Evolutionary conservation across 35 echinoderm and acorn worm genomes (phyloP), one percentile per base, ranked within the genome.

Genomic region (Stichopus chloronotus): DNA sequence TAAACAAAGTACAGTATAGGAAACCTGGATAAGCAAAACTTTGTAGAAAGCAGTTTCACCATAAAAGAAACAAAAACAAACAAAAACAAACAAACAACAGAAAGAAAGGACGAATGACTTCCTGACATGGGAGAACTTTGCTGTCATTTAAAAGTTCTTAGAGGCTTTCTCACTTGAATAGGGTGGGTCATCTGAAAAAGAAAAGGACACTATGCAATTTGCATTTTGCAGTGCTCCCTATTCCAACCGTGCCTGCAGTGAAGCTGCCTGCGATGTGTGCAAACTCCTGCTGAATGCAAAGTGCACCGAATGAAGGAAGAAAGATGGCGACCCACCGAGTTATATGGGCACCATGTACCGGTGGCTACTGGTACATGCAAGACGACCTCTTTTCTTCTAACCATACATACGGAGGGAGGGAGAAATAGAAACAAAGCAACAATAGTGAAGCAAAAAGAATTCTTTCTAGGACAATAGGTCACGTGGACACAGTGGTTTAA

Each of bases 211-310:
- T 65, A 65, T 65, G 61, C 69, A n/a, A 1, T 74, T 74, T 74
- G 69, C 69, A n/a, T 74, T 74, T 74, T 74, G 20, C 22, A 74
- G 69, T 20, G 69, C 22, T 20, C 69, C 7, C 19, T 74, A 14
- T n/a, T 74, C 69, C 19, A 74, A 16, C 19, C 17, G 6, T 16
- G 17, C 19, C 69, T n/a, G 69, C 69, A 74, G 69, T 74, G 69
- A 21, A 74, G 69, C 69, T 19, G 69, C 22, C n/a, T 22, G 17
- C 17, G 69, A 74, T 74, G 69, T 74, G 69, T 74, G 69, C 13
- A 74, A 74, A 74, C 69, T 74, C 69, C 69, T 6, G 69, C 69
- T 74, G 69, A n/a, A 74, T 20, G 19, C 69, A 74, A 74, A 74
- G 69, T 74, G 22, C 69, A 74, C 17, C 7, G 69, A 74, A 22